Percentiles rank a stretch among this genome's conserved stretches.
Evolutionary conservation across 1,140 invertebrate genomes (phyloP).

Genomic region (Cyrtorhinus lividipennis): DNA sequence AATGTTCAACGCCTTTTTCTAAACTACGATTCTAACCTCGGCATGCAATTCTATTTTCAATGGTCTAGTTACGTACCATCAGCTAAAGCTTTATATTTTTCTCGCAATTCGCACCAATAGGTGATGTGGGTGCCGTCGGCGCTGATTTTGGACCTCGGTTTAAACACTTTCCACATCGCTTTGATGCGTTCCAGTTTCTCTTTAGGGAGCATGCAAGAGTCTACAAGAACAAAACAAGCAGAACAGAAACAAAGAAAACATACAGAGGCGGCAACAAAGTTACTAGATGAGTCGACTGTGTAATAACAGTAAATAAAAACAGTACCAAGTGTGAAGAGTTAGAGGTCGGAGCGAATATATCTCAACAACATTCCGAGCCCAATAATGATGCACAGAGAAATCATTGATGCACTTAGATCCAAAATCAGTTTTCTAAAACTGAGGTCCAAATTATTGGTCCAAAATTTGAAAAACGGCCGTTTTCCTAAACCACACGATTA

Average conservation of each 20-base stretch:
- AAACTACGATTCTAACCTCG: no score
- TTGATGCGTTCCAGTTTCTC: conserved; percentile 14
- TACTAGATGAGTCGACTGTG: not conserved
- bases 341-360: no score
- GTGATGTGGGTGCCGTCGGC: conserved; percentile 66
- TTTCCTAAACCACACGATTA: no score
- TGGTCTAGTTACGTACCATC: conserved; percentile 9
- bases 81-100: conserved; percentile 29
- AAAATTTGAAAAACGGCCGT: no score
- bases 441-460: no score
- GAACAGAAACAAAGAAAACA: conserved; percentile 11
- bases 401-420: no score
- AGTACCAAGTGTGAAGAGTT: no score
- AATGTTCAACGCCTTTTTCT: no score
- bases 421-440: no score
- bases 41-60: not conserved
- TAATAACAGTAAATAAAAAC: not conserved
- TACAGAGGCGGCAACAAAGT: not conserved
- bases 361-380: no score
- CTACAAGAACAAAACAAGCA: conserved; percentile 19
- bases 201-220: conserved; percentile 18
- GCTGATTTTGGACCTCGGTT: conserved; percentile 37
- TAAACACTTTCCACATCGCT: conserved; percentile 14
- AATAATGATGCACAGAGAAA: no score
- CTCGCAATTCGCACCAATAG: conserved; percentile 64